phyloP scores from a whole-genome alignment of 2,797 vertebrate genomes.

The Acanthornis magna region DNA sequence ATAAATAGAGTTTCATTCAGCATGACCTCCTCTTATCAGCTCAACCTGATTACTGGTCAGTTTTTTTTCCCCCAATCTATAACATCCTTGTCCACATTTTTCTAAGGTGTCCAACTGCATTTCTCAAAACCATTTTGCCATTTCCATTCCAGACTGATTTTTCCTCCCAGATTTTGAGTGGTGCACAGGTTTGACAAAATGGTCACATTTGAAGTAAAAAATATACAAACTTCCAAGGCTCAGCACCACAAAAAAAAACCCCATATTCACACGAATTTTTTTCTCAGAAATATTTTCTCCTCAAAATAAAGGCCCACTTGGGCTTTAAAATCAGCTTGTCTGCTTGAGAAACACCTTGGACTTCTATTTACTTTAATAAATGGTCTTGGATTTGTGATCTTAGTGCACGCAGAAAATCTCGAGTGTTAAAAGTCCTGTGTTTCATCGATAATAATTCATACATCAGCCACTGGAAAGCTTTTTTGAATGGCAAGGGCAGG shows the following conservation, averaged over 20 bases:
- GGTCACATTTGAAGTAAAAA: neutral
- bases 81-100: neutral
- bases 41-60: fast-evolving
- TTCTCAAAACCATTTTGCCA: neutral
- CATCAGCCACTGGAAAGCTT: neutral
- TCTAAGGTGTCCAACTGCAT: neutral
- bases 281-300: neutral
- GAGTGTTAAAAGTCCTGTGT: neutral
- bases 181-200: neutral
- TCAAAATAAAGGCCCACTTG: neutral
- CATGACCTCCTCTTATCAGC: neutral
- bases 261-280: neutral
- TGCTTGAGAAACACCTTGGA: neutral
- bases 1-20: neutral
- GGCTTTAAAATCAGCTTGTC: neutral
- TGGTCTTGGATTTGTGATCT: neutral
- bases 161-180: neutral
- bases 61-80: too few relatives aligned
- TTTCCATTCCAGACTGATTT: neutral
- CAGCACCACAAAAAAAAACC: fast-evolving
- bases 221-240: neutral
- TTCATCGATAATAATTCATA: neutral
- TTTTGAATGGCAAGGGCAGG: neutral
- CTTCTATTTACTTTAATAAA: neutral
- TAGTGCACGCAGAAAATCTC: neutral